Evolutionary conservation across 1,140 invertebrate species (phyloP).

Genomic region (Aphelinus atriplicis): DNA sequence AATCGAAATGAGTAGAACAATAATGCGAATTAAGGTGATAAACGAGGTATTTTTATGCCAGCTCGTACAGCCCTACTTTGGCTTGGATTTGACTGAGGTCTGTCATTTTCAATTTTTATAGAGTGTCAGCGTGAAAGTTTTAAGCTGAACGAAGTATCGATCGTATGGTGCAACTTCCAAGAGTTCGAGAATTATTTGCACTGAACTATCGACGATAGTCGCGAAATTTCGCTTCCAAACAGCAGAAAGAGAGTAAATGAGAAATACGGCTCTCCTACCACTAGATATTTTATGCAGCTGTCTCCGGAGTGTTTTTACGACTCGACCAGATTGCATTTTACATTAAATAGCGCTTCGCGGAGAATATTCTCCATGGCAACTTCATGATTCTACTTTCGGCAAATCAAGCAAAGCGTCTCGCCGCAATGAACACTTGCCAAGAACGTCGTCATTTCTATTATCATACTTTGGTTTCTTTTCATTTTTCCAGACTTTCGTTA

Average conservation of each 20-base stretch:
- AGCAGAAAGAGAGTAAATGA: no score
- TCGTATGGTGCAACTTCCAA: not conserved
- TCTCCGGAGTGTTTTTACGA: not conserved
- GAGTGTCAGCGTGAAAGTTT: no score
- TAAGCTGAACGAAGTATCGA: no score
- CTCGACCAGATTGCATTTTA: slow-evolving; percentile 4
- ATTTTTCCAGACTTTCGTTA: not conserved
- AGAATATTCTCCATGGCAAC: not conserved
- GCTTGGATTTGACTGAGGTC: no score
- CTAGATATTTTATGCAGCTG: not conserved
- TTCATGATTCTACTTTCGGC: slow-evolving; percentile 11
- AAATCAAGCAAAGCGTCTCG: slow-evolving; percentile 7
- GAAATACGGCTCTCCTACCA: no score
- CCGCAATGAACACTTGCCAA: slow-evolving; percentile 4
- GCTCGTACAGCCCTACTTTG: no score
- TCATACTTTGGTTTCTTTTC: not conserved
- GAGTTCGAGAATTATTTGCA: not conserved
- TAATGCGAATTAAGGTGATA: no score
- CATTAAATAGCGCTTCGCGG: not conserved
- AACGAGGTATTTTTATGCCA: no score
- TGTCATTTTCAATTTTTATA: no score
- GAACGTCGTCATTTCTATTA: slow-evolving; percentile 6
- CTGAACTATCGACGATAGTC: not conserved
- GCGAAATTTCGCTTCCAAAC: slow-evolving; percentile 1
- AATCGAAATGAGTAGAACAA: no score